These are phyloP conservation scores for Zootermopsis nevadensis DNA, from an alignment of 2,888 invertebrate species.

Conservation along the genomic window DNA sequence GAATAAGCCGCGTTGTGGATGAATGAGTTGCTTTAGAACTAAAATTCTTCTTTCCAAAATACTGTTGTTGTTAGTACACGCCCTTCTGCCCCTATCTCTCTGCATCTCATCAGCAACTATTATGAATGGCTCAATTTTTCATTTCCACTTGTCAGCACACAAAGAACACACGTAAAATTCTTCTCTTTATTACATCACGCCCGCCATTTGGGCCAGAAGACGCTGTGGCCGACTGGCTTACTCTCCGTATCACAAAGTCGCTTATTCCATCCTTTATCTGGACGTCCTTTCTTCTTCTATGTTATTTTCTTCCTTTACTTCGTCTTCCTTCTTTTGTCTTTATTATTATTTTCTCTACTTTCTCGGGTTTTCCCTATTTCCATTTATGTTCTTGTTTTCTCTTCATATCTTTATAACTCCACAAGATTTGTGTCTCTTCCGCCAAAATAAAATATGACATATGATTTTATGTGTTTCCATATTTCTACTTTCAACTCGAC, in stretches of 20 bases:
- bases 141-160: conserved; percentile 34
- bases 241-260: neutral
- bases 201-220: neutral
- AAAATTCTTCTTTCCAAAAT: conserved; percentile 1
- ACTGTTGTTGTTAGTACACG: conserved; percentile 6
- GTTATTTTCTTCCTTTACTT: no score
- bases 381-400: no score
- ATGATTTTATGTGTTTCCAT: no score
- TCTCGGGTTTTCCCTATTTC: no score
- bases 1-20: neutral
- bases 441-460: no score
- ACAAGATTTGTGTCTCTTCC: no score
- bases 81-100: neutral
- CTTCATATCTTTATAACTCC: no score
- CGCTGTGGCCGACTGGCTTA: neutral
- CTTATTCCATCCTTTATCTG: no score
- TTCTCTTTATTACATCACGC: conserved; percentile 29
- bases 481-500: no score
- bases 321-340: no score
- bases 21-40: neutral
- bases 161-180: conserved; percentile 11
- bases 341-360: no score
- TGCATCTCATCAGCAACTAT: conserved; percentile 26
- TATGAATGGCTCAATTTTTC: conserved; percentile 42
- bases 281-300: no score